phyloP scores from a whole-genome alignment of 2,888 invertebrate species.

The Tethea ocularis region DNA sequence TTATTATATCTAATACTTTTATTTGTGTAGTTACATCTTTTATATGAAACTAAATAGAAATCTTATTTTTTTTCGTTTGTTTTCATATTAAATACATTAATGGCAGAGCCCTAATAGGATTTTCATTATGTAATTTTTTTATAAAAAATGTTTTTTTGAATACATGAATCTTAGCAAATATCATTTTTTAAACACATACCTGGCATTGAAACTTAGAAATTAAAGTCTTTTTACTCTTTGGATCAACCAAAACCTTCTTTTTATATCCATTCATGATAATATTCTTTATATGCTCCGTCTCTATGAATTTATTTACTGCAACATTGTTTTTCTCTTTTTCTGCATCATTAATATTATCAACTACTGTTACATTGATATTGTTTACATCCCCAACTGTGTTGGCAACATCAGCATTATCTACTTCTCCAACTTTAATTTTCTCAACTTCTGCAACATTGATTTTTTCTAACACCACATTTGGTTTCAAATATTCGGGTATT shows the following conservation, averaged over 20 bases:
- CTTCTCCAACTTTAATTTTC: neutral
- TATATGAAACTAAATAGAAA: too few species aligned
- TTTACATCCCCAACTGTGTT: too few species aligned
- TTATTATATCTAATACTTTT: too few species aligned
- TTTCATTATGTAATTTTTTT: too few species aligned
- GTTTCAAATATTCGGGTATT: conserved; percentile 55
- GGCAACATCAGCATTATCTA: neutral
- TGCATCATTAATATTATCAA: neutral
- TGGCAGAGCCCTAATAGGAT: too few species aligned
- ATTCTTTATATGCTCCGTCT: conserved; percentile 27
- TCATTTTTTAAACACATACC: conserved; percentile 44
- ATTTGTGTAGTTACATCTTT: too few species aligned
- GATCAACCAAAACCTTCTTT: conserved; percentile 51
- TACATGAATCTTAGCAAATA: neutral
- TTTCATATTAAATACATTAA: too few species aligned
- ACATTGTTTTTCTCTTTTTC: neutral
- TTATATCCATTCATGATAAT: conserved; percentile 28
- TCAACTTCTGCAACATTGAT: conserved; percentile 30
- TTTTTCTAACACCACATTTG: conserved; percentile 51
- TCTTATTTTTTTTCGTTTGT: too few species aligned
- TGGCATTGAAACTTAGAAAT: conserved; percentile 61
- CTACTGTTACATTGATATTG: neutral
- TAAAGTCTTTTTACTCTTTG: conserved; percentile 59
- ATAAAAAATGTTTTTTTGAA: too few species aligned
- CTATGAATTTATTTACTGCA: conserved; percentile 6